phyloP scores from a whole-genome alignment of 2,797 vertebrate genomes.

The Brotula barbata region DNA sequence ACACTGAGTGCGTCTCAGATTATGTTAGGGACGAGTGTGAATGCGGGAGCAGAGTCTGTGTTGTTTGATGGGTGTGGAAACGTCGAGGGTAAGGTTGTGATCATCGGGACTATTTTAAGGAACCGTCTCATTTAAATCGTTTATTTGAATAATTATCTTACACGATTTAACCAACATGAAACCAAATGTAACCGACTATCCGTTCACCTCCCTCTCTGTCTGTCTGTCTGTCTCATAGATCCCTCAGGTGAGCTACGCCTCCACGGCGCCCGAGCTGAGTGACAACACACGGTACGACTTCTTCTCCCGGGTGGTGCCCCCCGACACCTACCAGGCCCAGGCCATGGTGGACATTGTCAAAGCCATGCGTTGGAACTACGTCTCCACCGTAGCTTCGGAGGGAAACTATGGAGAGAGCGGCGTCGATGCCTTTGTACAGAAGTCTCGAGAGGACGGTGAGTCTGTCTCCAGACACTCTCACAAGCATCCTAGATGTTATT shows the following conservation, averaged over 20 bases:
- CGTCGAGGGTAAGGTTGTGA: conserved; percentile 43
- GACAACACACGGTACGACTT: conserved; percentile 97
- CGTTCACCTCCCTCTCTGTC: conserved; percentile 1
- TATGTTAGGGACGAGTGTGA: conserved; percentile 42
- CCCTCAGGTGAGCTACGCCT: conserved; percentile 96
- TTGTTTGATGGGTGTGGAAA: conserved; percentile 50
- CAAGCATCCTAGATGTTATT: conserved; percentile 3
- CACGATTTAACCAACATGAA: too few relatives aligned
- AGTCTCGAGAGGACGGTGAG: conserved; percentile 94
- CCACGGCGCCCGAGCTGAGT: conserved; percentile 92
- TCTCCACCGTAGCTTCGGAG: conserved; percentile 93
- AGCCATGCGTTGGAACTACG: conserved; percentile 95
- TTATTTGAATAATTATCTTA: background rate
- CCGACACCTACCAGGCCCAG: conserved; percentile 95
- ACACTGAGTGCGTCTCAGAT: conserved; percentile 33
- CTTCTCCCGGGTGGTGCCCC: conserved; percentile 94
- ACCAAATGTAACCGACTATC: conserved; percentile 10
- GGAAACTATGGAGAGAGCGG: conserved; percentile 95
- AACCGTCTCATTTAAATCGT: conserved; percentile 29
- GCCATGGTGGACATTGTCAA: conserved; percentile 98
- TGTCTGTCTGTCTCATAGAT: conserved; percentile 76
- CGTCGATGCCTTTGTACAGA: conserved; percentile 95
- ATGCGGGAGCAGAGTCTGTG: conserved; percentile 48
- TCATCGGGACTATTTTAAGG: conserved; percentile 62
- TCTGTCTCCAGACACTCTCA: conserved; percentile 37